Evolutionary conservation across 2,888 invertebrate species (phyloP).

Genomic region (Apamea sordens): DNA sequence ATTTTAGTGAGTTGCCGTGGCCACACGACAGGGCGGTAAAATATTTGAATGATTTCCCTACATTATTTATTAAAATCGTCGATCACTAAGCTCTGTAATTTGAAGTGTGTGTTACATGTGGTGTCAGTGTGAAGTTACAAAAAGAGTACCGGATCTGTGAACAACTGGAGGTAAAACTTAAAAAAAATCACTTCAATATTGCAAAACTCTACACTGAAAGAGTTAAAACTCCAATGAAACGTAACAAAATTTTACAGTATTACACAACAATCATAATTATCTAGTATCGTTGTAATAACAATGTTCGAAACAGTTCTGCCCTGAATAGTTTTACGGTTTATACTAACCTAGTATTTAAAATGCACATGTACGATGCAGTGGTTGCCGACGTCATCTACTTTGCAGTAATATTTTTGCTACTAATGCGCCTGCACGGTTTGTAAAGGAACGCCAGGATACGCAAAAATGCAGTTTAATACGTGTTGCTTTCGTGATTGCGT

Average conservation of each 20-base stretch:
- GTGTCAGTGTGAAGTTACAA: conserved; percentile 34
- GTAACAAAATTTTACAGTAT: not conserved
- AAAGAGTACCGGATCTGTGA: conserved; percentile 14
- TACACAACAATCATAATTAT: conserved; percentile 39
- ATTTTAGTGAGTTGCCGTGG: conserved; percentile 77
- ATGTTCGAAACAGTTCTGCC: conserved; percentile 71
- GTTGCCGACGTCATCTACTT: conserved; percentile 89
- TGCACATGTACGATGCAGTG: conserved; percentile 88
- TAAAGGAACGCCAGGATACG: conserved; percentile 82
- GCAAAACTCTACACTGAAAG: not conserved
- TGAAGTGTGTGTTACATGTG: conserved; percentile 28
- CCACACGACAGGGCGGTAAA: conserved; percentile 73
- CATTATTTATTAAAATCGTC: conserved; percentile 31
- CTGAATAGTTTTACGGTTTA: conserved; percentile 84
- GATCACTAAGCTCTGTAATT: conserved; percentile 22
- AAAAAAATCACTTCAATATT: not conserved
- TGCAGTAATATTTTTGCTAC: conserved; percentile 89
- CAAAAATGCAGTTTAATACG: conserved; percentile 85
- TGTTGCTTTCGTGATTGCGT: conserved; percentile 79
- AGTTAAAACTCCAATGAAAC: not conserved
- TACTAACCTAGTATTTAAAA: conserved; percentile 88
- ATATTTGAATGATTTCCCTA: conserved; percentile 47
- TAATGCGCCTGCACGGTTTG: conserved; percentile 87
- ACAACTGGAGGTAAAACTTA: conserved; percentile 39
- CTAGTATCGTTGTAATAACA: conserved; percentile 55